Evolutionary conservation across 2,113 vertebrate genomes (phyloP).

Genomic region (Sylvia atricapilla): DNA sequence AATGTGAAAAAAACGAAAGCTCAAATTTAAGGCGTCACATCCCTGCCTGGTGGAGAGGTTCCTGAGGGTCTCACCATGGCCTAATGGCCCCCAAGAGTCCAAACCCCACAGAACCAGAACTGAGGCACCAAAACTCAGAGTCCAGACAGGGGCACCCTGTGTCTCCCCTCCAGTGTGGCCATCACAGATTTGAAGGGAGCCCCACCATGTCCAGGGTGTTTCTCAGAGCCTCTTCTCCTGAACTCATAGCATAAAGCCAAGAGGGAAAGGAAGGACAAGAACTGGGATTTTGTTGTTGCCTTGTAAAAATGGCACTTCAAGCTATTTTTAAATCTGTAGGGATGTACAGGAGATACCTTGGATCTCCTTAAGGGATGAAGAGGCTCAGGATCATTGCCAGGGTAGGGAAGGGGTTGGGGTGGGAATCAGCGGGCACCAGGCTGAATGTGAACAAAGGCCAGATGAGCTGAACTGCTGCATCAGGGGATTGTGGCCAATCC

Average conservation of each 20-base stretch:
- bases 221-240: not conserved
- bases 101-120: not conserved
- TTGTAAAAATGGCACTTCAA: not conserved
- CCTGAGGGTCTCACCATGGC: not conserved
- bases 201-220: not conserved
- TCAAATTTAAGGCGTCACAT: not conserved
- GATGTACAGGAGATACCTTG: not conserved
- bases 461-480: not conserved
- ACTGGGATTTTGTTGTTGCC: not conserved
- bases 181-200: not conserved
- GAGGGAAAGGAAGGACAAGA: not conserved
- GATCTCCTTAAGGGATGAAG: not conserved
- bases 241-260: not conserved
- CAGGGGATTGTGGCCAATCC: not conserved
- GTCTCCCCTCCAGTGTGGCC: fast-evolving
- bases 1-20: not conserved
- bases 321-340: not conserved
- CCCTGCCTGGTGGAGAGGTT: not conserved
- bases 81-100: not conserved
- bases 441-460: not conserved
- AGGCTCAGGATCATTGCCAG: not conserved
- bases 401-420: not conserved
- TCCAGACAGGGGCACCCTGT: not conserved
- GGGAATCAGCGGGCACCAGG: not conserved
- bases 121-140: not conserved